Evolutionary conservation across 2,888 invertebrate genomes (phyloP), one percentile per base, ranked within the genome.

Genomic region (Tortricodes alternella): DNA sequence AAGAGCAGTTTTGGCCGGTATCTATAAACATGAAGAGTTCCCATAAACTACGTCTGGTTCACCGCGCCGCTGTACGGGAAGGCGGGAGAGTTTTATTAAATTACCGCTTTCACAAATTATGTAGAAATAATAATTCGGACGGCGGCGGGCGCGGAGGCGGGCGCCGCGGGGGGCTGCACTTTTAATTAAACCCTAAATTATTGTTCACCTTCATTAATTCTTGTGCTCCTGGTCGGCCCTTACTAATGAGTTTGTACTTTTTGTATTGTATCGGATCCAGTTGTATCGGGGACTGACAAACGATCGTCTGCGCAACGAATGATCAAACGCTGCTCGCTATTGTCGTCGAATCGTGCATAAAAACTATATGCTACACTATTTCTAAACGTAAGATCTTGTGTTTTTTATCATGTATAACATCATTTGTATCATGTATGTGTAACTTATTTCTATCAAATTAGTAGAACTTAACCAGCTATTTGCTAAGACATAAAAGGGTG

Each of bases 121-220:
- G 79, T 85, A 77, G 79, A 81, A 83, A 85, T 83, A 86, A 86
- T 85, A 83, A 78, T 80, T 78, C 71, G 75, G 76, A 56, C 64
- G 72, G 64, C 67, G 68, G 71, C 70, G 76, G 68, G 71, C 70
- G 76, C 76, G 76, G 78, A 76, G 82, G 80, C 78, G 77, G n/a
- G 67, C 86, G 67, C 89, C 49, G 74, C 77, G 78, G 89, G 89
- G 83, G 76, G 82, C 83, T 79, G 83, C 85, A 88, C 86, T 89
- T 89, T 89, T 89, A 89, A 89, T 90, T 89, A 89, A 90, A 89
- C 83, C 84, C 86, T 89, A 89, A 90, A 88, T 90, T 89, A 90
- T 89, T 87, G 89, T 86, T 87, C 88, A 85, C 89, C 88, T 90
- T 85, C 87, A 89, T 89, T 89, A 88, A 89, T 89, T 89, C 85